Evolutionary conservation across 2,888 invertebrate genomes (phyloP).

Genomic region (Dicyrtomina minuta): DNA sequence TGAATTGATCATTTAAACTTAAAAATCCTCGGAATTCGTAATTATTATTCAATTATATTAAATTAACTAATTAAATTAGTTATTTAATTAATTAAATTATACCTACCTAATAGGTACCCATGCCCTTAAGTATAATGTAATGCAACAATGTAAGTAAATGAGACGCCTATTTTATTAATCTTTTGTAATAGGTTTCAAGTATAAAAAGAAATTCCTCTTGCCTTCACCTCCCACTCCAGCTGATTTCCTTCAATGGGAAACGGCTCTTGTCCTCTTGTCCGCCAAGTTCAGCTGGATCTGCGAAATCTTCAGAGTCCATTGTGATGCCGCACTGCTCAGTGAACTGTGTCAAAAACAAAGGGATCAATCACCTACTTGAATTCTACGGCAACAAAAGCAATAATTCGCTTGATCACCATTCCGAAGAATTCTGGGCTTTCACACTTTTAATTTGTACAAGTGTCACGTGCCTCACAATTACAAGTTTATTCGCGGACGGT

Average conservation of each 20-base stretch:
- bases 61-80: no score
- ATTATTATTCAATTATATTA: no score
- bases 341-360: neutral
- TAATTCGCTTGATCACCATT: neutral
- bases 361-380: neutral
- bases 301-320: neutral
- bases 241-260: constrained; percentile 12
- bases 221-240: neutral
- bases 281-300: neutral
- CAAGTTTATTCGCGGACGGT: neutral
- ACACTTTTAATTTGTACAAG: neutral
- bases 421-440: neutral
- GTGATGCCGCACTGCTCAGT: constrained; percentile 5
- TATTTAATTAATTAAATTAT: no score
- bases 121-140: no score
- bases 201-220: constrained; percentile 7
- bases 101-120: no score
- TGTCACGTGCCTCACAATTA: neutral
- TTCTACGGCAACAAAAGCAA: neutral
- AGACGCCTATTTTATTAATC: no score
- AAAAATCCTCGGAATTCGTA: no score
- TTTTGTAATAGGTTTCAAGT: neutral
- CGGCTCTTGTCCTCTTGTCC: constrained; percentile 19
- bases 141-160: no score
- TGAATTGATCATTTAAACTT: no score